Evolutionary conservation across 2,888 invertebrate species (phyloP).

Genomic region (Deladenus siricidicola): DNA sequence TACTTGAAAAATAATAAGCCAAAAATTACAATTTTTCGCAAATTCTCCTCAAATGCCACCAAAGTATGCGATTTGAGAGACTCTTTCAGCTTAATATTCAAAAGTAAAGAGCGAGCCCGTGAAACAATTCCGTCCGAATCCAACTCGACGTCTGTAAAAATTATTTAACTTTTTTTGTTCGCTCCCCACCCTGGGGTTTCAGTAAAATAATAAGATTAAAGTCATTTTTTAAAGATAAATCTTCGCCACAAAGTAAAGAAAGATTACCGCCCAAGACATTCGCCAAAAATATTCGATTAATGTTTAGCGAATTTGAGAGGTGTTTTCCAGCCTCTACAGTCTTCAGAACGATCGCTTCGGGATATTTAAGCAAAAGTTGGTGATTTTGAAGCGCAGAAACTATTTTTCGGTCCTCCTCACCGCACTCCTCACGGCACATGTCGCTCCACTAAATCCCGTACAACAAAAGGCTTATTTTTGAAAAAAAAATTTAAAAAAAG

Average conservation of each 20-base stretch:
- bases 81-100: constrained; percentile 35
- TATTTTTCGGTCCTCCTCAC: constrained; percentile 6
- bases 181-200: too few relatives aligned
- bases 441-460: constrained; percentile 32
- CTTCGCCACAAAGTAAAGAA: too few relatives aligned
- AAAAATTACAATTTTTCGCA: constrained; percentile 28
- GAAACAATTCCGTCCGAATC: constrained; percentile 28
- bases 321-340: neutral
- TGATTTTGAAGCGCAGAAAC: neutral
- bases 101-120: constrained; percentile 36
- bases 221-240: too few relatives aligned
- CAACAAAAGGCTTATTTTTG: neutral
- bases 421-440: constrained; percentile 29
- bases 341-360: constrained; percentile 7
- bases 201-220: too few relatives aligned
- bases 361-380: constrained; percentile 14
- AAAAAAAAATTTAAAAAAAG: neutral
- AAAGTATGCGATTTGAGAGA: constrained; percentile 30
- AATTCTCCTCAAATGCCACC: constrained; percentile 29
- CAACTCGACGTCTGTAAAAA: constrained; percentile 9
- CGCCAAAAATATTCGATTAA: neutral
- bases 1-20: neutral
- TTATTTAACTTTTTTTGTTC: too few relatives aligned
- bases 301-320: neutral
- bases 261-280: neutral